These are phyloP conservation scores for Rhyacophila evoluta DNA, from an alignment of 2,888 invertebrate genomes.

Conservation along the genomic window DNA sequence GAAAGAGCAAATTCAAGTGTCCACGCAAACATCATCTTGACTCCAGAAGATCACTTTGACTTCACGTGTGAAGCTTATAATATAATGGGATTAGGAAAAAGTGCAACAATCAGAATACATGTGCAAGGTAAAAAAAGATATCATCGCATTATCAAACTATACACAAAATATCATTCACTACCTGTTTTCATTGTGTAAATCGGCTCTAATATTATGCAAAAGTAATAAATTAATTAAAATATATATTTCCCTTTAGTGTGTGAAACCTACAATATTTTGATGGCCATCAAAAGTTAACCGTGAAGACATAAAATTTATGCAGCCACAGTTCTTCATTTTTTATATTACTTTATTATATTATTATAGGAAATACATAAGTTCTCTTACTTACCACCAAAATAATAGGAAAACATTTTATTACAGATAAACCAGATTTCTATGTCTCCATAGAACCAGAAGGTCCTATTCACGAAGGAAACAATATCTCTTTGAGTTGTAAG, in stretches of 20 bases:
- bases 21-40: neutral
- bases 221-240: too few species aligned
- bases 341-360: too few species aligned
- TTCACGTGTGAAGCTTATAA: neutral
- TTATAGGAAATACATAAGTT: too few species aligned
- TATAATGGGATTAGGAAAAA: neutral
- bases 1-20: neutral
- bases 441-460: neutral
- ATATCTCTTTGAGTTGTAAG: neutral
- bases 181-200: too few species aligned
- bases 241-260: too few species aligned
- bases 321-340: too few species aligned
- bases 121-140: neutral
- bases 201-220: too few species aligned
- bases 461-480: neutral
- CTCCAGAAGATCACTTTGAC: neutral
- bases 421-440: constrained; percentile 10
- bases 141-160: too few species aligned
- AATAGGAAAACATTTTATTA: neutral
- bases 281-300: too few species aligned
- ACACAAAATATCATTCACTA: too few species aligned
- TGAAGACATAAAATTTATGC: too few species aligned
- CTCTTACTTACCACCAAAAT: neutral
- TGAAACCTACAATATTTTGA: too few species aligned
- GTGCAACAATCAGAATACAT: neutral